Percentiles rank a stretch among this genome's conserved stretches.
These are phyloP conservation scores for Anticlea derivata DNA, from an alignment of 2,888 invertebrate species.

Conservation along the genomic window DNA sequence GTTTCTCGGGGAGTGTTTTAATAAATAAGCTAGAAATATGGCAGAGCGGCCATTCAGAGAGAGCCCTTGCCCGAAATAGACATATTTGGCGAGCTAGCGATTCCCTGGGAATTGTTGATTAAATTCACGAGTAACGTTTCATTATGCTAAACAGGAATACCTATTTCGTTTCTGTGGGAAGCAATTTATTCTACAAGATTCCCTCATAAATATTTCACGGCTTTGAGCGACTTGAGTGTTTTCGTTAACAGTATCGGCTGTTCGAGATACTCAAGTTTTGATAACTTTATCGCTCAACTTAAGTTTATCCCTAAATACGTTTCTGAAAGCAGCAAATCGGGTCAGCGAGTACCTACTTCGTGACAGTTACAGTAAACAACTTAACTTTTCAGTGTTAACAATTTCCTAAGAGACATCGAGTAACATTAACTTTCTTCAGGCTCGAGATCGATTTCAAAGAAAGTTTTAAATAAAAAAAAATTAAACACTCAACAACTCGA, in stretches of 20 bases:
- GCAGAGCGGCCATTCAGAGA: slow-evolving; percentile 13
- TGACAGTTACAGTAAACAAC: slow-evolving; percentile 17
- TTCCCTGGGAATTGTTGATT: slow-evolving; percentile 31
- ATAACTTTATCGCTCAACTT: slow-evolving; percentile 15
- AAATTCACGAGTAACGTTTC: slow-evolving; percentile 20
- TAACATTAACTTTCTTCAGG: not conserved
- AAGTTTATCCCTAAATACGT: slow-evolving; percentile 13
- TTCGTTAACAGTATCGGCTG: slow-evolving; percentile 18
- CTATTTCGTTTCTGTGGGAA: slow-evolving; percentile 20
- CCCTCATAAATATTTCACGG: slow-evolving; percentile 26
- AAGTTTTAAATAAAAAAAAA: slow-evolving; percentile 1
- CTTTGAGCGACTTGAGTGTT: slow-evolving; percentile 8
- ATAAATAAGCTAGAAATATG: slow-evolving; percentile 22
- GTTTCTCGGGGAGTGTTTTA: slow-evolving; percentile 21
- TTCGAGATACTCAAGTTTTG: slow-evolving; percentile 10
- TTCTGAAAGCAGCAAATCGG: slow-evolving; percentile 8
- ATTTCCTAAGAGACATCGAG: slow-evolving; percentile 11
- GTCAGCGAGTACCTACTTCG: slow-evolving; percentile 17
- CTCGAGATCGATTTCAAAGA: slow-evolving; percentile 3
- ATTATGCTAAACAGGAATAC: slow-evolving; percentile 30
- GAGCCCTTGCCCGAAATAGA: slow-evolving; percentile 34
- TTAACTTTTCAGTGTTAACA: slow-evolving; percentile 12
- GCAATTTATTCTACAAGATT: slow-evolving; percentile 22
- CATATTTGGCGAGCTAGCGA: slow-evolving; percentile 29
- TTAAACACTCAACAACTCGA: too few relatives aligned